Base-by-base conservation (phyloP, 2,113 vertebrate genomes). In the Hippocampus mohnikei region DNA sequence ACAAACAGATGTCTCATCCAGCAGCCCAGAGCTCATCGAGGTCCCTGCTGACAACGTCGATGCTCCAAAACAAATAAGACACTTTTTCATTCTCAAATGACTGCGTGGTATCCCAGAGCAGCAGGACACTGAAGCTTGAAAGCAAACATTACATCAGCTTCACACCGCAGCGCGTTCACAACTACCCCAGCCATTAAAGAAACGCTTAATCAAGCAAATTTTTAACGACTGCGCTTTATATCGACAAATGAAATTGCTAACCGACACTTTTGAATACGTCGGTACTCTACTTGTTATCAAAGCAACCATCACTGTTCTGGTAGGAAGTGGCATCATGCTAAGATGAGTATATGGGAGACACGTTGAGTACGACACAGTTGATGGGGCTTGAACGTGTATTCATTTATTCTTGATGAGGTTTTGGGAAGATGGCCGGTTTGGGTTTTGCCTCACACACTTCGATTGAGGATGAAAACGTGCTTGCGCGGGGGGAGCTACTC, bases 111-210 rank as follows among this genome's bases (percentile, higher is more conserved):
- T 60, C 58, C 58, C 58, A 60, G 15, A 60, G 58, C 27, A 8
- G 58, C 58, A 59, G 25, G 56, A 29, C 56, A 29, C 13, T 18
- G 25, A 59, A 27, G 27, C 56, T 33, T 60, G 15, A 33, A 60
- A 60, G 27, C 25, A 60, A 60, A 60, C 58, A 33, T 33, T 33
- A 33, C 58, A 60, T 60, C 58, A 37, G 58, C 58, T 60, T 33
- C 27, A 16, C 58, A 8, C 58, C 33, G 58, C 27, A 18, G 16
- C 25, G 71, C 29, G 59, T 46, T 50, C 27, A 55, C 3, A n/a
- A 23, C 21, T 23, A 23, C 11, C 8, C 2, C 52, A n/a, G 52
- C 21, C 20, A n/a, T 53, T 10, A 21, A 53, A 10, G 9, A 23
- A 55, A 55, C 20, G 18, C 16, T 50, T 55, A 55, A 23, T 55